A percentile compares a stretch with the other conserved stretches of the same genome.
Conservation (phyloP, 1,140 invertebrate genomes). For the Eriosoma lanigerum region DNA sequence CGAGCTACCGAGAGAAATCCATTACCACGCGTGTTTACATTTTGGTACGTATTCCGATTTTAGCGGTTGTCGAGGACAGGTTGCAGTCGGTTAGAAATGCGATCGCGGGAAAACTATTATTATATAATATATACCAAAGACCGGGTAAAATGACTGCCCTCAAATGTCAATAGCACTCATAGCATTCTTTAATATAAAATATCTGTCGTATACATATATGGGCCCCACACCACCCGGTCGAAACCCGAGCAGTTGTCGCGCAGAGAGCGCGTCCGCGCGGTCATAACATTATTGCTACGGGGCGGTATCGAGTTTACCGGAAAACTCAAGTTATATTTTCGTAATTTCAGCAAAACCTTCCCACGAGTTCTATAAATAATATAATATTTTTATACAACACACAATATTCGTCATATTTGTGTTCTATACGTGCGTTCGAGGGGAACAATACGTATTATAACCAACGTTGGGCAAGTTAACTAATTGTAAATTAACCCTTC, state of each 20-base stretch:
- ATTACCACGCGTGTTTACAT: slow-evolving; percentile 28
- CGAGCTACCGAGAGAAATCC: slow-evolving; percentile 15
- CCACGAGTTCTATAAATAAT: slow-evolving; percentile 14
- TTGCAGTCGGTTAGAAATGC: too few relatives aligned
- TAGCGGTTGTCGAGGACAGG: background rate
- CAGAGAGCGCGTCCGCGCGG: too few relatives aligned
- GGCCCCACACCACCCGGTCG: too few relatives aligned
- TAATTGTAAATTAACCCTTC: too few relatives aligned
- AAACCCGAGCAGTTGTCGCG: too few relatives aligned
- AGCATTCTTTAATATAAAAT: slow-evolving; percentile 17
- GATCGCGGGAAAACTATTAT: background rate
- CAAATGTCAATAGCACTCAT: slow-evolving; percentile 32
- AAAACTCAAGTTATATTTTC: slow-evolving; percentile 26
- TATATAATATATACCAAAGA: too few relatives aligned
- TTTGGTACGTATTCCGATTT: slow-evolving; percentile 8
- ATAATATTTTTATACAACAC: background rate
- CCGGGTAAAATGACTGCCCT: slow-evolving; percentile 17
- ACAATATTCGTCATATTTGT: too few relatives aligned
- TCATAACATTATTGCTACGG: background rate
- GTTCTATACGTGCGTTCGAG: too few relatives aligned
- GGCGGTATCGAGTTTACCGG: background rate
- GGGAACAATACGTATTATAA: too few relatives aligned
- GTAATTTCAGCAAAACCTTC: slow-evolving; percentile 13
- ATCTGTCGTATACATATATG: background rate
- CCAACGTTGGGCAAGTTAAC: too few relatives aligned